Evolutionary conservation across 1,140 invertebrate genomes (phyloP).

Genomic region (Macrobrachium rosenbergii): DNA sequence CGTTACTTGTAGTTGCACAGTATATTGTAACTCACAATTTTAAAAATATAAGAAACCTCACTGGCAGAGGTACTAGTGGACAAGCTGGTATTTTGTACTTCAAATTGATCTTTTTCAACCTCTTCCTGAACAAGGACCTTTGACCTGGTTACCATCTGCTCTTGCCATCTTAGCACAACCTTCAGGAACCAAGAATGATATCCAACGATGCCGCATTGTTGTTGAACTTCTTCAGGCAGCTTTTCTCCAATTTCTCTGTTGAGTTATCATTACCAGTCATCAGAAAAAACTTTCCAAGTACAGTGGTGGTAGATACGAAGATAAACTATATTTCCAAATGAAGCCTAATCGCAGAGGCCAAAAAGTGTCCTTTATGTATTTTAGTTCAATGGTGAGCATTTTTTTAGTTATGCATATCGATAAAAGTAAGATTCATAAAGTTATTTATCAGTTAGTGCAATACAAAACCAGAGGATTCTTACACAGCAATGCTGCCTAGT

Average conservation of each 20-base stretch:
- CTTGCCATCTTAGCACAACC: conserved; percentile 42
- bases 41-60: conserved; percentile 31
- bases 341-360: neutral
- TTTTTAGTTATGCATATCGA: no score
- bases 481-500: conserved; percentile 24
- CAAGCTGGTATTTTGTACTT: neutral
- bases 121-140: conserved; percentile 24
- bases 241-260: conserved; percentile 37
- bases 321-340: neutral
- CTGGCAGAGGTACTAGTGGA: conserved; percentile 38
- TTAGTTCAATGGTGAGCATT: no score
- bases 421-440: no score
- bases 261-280: no score
- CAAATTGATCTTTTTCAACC: conserved; percentile 31
- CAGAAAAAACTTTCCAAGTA: no score
- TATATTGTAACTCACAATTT: conserved; percentile 35
- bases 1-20: no score
- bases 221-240: conserved; percentile 37
- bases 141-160: conserved; percentile 6
- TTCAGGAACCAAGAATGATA: conserved; percentile 49
- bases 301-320: no score
- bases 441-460: neutral
- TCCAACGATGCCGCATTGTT: conserved; percentile 20
- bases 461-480: neutral
- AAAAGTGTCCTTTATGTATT: no score